Evolutionary conservation across 2,797 vertebrate genomes (phyloP).

Genomic region (Gephyroberyx darwinii): DNA sequence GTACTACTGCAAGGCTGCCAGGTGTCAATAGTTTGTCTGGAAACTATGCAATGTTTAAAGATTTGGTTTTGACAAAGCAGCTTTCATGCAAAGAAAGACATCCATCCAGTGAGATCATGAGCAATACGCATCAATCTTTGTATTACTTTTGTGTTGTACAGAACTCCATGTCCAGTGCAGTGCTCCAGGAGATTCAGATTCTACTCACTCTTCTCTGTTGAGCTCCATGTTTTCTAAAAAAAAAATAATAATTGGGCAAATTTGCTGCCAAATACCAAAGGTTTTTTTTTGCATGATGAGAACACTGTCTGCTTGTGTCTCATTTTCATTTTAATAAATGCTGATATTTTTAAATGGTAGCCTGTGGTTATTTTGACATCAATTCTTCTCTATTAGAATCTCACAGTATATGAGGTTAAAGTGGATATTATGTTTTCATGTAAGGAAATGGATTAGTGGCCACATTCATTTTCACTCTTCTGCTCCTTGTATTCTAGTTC

Average conservation of each 20-base stretch:
- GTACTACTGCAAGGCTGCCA: neutral
- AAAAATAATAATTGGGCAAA: neutral
- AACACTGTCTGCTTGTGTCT: neutral
- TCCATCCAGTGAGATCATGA: neutral
- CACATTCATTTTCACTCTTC: constrained; percentile 59
- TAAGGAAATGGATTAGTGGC: neutral
- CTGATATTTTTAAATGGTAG: too few species aligned
- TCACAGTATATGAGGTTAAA: neutral
- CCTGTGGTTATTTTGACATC: too few species aligned
- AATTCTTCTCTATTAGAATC: neutral
- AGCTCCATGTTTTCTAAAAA: neutral
- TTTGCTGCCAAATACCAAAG: neutral
- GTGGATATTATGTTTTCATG: neutral
- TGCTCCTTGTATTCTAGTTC: constrained; percentile 85
- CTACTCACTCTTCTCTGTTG: neutral
- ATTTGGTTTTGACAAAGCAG: neutral
- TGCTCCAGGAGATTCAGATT: neutral
- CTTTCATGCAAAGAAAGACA: neutral
- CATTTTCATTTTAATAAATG: neutral
- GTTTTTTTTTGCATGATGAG: neutral
- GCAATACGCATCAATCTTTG: neutral
- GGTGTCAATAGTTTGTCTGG: neutral
- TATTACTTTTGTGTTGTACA: neutral
- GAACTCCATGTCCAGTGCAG: too few species aligned
- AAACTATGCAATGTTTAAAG: neutral